Percentiles rank a stretch among this genome's conserved stretches.
phyloP scores from a whole-genome alignment of 2,113 vertebrate species.

The Pan paniscus region DNA sequence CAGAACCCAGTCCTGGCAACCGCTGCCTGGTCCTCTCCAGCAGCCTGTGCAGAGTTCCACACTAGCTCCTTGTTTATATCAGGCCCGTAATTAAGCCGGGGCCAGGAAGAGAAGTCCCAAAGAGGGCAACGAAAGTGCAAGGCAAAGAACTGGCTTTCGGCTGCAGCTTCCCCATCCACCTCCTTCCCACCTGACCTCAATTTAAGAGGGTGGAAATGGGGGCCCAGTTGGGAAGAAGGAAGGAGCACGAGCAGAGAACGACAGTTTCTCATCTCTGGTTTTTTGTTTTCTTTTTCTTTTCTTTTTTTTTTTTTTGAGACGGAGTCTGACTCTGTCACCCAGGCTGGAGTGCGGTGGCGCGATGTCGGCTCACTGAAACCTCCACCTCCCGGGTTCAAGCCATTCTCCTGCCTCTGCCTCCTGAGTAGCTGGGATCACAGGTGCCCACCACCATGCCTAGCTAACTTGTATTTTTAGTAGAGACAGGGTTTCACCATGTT shows the following conservation, averaged over 20 bases:
- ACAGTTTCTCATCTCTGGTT: not conserved
- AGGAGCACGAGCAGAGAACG: not conserved
- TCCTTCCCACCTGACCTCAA: not conserved
- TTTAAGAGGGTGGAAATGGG: not conserved
- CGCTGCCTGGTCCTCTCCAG: conserved; percentile 89
- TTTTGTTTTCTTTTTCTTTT: not conserved
- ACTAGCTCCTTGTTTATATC: conserved; percentile 95
- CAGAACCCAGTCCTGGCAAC: conserved; percentile 88
- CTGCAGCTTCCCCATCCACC: conserved; percentile 45
- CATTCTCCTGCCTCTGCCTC: too few species aligned
- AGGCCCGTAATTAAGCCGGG: conserved; percentile 90
- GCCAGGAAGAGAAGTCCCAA: conserved; percentile 92
- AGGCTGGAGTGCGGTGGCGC: too few species aligned
- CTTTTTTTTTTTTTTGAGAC: not conserved
- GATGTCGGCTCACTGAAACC: too few species aligned
- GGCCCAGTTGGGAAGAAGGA: not conserved
- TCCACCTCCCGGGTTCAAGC: too few species aligned
- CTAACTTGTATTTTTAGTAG: too few species aligned
- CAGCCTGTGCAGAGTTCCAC: conserved; percentile 90
- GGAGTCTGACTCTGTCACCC: too few species aligned
- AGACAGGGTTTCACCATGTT: too few species aligned
- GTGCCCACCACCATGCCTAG: too few species aligned
- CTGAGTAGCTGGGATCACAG: too few species aligned
- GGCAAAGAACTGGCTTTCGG: conserved; percentile 89
- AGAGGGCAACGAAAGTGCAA: conserved; percentile 94